A percentile compares a stretch with the other conserved stretches of the same genome.
phyloP scores from a whole-genome alignment of 1,140 invertebrate species.

The Macrotrachela quadricornifera region DNA sequence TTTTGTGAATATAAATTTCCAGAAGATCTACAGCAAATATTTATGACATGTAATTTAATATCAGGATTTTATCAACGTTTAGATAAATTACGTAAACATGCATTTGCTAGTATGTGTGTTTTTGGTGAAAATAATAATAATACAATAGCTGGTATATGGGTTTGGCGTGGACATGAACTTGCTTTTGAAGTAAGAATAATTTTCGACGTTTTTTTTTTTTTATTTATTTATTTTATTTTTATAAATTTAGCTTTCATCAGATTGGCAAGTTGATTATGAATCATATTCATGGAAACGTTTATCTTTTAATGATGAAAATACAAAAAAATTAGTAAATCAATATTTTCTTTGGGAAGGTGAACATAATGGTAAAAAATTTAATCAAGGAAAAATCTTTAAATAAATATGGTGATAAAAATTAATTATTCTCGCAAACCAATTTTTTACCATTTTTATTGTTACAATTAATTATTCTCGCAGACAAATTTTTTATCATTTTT shows the following conservation, averaged over 20 bases:
- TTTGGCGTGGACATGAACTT: constrained; percentile 81
- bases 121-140: constrained; percentile 80
- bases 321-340: constrained; percentile 68
- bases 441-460: too few species aligned
- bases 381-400: too few species aligned
- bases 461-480: too few species aligned
- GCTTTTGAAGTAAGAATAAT: constrained; percentile 50
- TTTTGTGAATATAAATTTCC: constrained; percentile 86
- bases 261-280: constrained; percentile 93
- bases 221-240: constrained; percentile 7
- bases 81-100: constrained; percentile 87
- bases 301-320: constrained; percentile 53
- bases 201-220: not conserved
- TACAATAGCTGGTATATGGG: constrained; percentile 81
- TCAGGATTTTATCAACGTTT: constrained; percentile 87
- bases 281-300: constrained; percentile 88
- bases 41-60: constrained; percentile 88
- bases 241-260: constrained; percentile 47
- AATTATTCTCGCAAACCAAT: too few species aligned
- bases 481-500: too few species aligned
- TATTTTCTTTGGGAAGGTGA: constrained; percentile 84
- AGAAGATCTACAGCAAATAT: constrained; percentile 67
- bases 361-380: constrained; percentile 50
- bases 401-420: too few species aligned
- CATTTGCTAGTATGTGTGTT: constrained; percentile 73